These are phyloP conservation scores for Steatornis caripensis DNA, from an alignment of 2,113 vertebrate species.

Conservation along the genomic window DNA sequence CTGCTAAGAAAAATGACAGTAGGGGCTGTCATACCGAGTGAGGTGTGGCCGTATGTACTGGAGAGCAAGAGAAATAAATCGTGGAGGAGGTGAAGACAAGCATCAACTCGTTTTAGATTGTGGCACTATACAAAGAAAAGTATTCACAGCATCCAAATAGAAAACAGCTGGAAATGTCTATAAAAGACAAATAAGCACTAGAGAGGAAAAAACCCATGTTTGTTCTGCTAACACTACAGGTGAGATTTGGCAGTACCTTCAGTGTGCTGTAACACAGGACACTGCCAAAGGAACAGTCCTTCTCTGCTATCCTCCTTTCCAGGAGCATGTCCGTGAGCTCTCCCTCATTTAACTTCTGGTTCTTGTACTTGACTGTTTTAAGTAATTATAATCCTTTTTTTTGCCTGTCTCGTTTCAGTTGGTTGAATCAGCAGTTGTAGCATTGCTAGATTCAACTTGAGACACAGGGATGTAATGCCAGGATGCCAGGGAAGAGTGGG, in stretches of 20 bases:
- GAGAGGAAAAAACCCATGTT: not conserved
- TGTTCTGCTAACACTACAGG: not conserved
- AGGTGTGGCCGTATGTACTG: not conserved
- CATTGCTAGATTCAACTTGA: not conserved
- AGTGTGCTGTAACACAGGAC: not conserved
- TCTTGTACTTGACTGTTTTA: not conserved
- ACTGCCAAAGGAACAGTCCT: not conserved
- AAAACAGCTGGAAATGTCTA: not conserved
- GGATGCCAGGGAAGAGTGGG: not conserved
- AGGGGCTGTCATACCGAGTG: not conserved
- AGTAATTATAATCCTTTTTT: not conserved
- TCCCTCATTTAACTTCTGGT: not conserved
- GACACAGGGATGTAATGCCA: not conserved
- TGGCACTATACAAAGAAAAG: not conserved
- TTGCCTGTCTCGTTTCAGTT: not conserved
- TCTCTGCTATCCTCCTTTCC: not conserved
- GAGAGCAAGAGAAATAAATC: not conserved
- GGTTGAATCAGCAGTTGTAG: not conserved
- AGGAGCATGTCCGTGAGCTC: not conserved
- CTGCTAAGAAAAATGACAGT: not conserved
- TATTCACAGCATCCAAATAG: not conserved
- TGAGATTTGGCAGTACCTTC: not conserved
- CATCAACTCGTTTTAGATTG: not conserved
- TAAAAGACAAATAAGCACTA: not conserved
- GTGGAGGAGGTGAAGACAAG: not conserved